Evolutionary conservation across 2,113 vertebrate species (phyloP), one percentile per base, ranked within the genome.

Genomic region (Lipotes vexillifer): DNA sequence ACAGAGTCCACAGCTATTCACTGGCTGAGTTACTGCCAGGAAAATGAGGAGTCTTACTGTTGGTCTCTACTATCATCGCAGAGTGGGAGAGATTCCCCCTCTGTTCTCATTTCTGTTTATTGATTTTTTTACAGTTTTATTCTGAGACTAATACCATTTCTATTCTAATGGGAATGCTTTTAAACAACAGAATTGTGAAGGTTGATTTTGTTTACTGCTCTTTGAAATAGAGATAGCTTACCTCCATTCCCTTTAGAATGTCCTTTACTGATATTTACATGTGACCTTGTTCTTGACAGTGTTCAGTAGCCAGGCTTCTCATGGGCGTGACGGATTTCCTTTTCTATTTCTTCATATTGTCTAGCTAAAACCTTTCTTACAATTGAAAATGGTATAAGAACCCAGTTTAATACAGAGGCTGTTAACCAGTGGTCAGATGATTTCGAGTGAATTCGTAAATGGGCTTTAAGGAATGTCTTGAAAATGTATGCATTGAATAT

Each of bases 61-160:
- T 7, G 7, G 13, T 6, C 49, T 36, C 2, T 21, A 17, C 27
- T 78, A 4, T 55, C 21, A n/a, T 55, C 0, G 0, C 20, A n/a
- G 75, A 78, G 21, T 80, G n/a, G 12, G 52, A 80, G 21, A 80
- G 33, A 25, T 15, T 57, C 52, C 33, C 12, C 33, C 57, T 80
- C 49, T 57, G 49, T 52, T 36, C 77, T 80, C 49, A 57, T 36
- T 57, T 80, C 75, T 57, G 33, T 57, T 25, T 36, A 78, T 20
- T 78, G 33, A 55, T 25, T 46, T 17, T 78, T 80, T 25, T 27
- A 36, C 33, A 80, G 21, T 80, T 33, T 36, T 80, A 36, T 57
- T 36, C 49, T 27, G 33, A 80, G 77, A 57, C 49, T 57, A 55
- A 80, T 80, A 36, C 31, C 21, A 36, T 17, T 92, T 72, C 36